Evolutionary conservation across 2,797 vertebrate genomes (phyloP), one percentile per base, ranked within the genome.

Genomic region (Perodicticus potto): DNA sequence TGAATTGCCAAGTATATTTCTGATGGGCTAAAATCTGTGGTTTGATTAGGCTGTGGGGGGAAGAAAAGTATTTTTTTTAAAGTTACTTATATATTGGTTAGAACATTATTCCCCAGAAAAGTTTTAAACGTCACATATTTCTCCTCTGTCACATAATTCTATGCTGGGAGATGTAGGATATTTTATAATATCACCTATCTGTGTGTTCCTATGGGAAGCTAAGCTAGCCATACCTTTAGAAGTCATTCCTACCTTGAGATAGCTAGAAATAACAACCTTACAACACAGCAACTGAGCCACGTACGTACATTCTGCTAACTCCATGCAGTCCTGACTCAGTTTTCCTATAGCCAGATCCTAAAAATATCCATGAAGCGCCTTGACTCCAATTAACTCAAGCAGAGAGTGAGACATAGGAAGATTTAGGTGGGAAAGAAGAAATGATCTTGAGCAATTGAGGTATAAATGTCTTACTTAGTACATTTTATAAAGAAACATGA

Each of bases 381-480:
- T 27, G 88, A 5, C 7, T 88, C 49, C 17, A 45, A 65, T 3
- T 13, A 53, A 82, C 5, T 4, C 43, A 65, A 32, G 22, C 19
- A 55, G 11, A 59, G 16, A 34, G 1, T 70, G 32, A 86, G 53
- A 27, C 5, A 17, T 25, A 49, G 16, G 0, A 69, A 2, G 1
- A 14, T 11, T 63, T 45, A 34, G 5, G 16, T 53, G 59, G 9
- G 49, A 86, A 59, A 85, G n/a, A 6, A 19, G 45, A 34, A 61
- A 69, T 70, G 17, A 5, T 63, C 37, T 77, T 65, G 13, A 6
- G 65, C n/a, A 82, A 7, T 59, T 53, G 57, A 72, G 6, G 14
- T 53, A 74, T 45, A 93, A 89, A 43, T 81, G 45, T 81, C 22
- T 91, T 70, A 34, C 17, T 45, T 57, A 37, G 6, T n/a, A 91